Evolutionary conservation across 2,888 invertebrate species (phyloP).

Genomic region (Euplagia quadripunctaria): DNA sequence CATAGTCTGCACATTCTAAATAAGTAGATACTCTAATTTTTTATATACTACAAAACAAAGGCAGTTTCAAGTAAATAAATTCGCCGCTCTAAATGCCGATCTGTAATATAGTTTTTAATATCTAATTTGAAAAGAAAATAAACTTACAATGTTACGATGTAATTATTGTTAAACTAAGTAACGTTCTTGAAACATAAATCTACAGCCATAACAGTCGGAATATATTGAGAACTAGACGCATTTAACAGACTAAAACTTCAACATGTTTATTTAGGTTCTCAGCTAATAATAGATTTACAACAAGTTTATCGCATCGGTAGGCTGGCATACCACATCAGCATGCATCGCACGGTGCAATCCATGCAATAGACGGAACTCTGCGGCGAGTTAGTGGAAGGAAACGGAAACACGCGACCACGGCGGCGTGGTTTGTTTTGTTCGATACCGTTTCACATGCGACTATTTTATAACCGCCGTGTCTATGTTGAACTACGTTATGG

Average conservation of each 20-base stretch:
- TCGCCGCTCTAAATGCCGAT: too few species aligned
- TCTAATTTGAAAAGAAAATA: neutral
- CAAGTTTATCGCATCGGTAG: slow-evolving; percentile 29
- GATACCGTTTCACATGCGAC: slow-evolving; percentile 53
- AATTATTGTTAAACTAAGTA: neutral
- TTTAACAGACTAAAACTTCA: neutral
- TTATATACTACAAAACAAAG: too few species aligned
- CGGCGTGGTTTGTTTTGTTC: slow-evolving; percentile 54
- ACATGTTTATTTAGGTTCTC: slow-evolving; percentile 16
- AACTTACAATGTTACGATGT: neutral
- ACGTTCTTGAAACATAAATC: too few species aligned
- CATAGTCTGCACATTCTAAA: too few species aligned
- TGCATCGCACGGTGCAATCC: slow-evolving; percentile 56
- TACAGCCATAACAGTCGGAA: neutral
- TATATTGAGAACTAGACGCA: neutral
- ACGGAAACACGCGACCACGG: slow-evolving; percentile 63
- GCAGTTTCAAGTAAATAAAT: too few species aligned
- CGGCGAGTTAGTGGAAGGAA: slow-evolving; percentile 64
- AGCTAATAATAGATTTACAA: slow-evolving; percentile 43
- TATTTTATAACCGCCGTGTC: slow-evolving; percentile 26
- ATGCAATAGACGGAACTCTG: slow-evolving; percentile 63
- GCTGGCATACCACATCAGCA: slow-evolving; percentile 51
- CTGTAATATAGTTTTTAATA: too few species aligned
- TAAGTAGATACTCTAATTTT: too few species aligned
- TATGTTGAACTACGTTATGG: slow-evolving; percentile 17